These are phyloP conservation scores for Zaprionus lineosus DNA, from an alignment of 2,888 invertebrate genomes.

Conservation along the genomic window DNA sequence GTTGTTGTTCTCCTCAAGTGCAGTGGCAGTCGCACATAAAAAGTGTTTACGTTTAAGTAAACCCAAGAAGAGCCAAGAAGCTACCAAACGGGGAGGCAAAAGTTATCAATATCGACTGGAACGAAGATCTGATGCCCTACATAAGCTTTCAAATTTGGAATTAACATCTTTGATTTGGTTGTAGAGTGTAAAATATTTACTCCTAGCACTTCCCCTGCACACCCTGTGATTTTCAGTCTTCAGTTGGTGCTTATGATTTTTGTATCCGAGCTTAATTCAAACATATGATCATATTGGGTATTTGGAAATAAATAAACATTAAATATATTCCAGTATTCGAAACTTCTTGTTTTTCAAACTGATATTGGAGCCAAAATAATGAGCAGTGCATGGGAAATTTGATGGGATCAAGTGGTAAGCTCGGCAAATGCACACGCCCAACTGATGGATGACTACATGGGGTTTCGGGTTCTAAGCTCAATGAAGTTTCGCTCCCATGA, in stretches of 20 bases:
- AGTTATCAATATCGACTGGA: neutral
- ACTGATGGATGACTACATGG: slow-evolving; percentile 23
- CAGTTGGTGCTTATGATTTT: no score
- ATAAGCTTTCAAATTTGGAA: no score
- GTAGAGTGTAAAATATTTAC: no score
- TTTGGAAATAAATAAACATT: no score
- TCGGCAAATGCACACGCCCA: slow-evolving; percentile 31
- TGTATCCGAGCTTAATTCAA: no score
- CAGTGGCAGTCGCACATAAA: slow-evolving; percentile 56
- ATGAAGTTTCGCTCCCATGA: slow-evolving; percentile 43
- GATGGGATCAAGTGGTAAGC: slow-evolving; percentile 38
- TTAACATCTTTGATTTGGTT: no score
- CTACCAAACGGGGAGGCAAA: slow-evolving; percentile 37
- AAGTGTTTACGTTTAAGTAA: slow-evolving; percentile 60
- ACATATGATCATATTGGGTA: no score
- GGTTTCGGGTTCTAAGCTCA: slow-evolving; percentile 53
- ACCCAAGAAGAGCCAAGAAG: slow-evolving; percentile 51
- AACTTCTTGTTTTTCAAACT: neutral
- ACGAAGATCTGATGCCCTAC: slow-evolving; percentile 32
- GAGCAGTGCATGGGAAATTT: slow-evolving; percentile 18
- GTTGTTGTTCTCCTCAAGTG: slow-evolving; percentile 59
- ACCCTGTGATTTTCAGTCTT: no score
- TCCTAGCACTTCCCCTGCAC: no score
- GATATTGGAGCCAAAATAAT: neutral
- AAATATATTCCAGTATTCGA: no score